phyloP scores from a whole-genome alignment of 2,113 vertebrate genomes.

The Sinocyclocheilus rhinocerous region DNA sequence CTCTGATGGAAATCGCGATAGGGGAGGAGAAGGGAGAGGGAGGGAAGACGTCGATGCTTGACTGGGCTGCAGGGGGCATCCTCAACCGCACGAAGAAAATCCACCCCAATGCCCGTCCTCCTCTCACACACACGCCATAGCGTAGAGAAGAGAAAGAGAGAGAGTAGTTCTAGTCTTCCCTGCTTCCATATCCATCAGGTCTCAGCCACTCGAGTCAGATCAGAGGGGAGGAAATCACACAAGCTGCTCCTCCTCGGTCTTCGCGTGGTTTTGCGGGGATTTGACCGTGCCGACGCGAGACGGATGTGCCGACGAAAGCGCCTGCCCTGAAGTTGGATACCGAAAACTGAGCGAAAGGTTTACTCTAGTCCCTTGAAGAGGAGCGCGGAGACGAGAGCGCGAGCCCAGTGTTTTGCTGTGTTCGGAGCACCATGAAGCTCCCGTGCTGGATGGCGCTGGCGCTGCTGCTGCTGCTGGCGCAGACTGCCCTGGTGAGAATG shows the following conservation, averaged over 20 bases:
- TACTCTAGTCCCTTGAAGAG: slow-evolving; percentile 41
- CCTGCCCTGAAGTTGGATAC: slow-evolving; percentile 70
- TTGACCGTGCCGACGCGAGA: slow-evolving; percentile 62
- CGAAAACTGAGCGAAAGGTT: slow-evolving; percentile 51
- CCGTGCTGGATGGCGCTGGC: slow-evolving; percentile 72
- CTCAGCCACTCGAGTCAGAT: slow-evolving; percentile 53
- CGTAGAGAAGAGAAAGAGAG: slow-evolving; percentile 63
- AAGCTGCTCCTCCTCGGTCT: slow-evolving; percentile 45
- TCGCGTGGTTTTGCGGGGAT: slow-evolving; percentile 17
- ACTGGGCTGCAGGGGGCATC: slow-evolving; percentile 78
- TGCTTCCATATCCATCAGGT: slow-evolving; percentile 68
- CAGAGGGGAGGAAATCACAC: slow-evolving; percentile 46
- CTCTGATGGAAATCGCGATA: neutral
- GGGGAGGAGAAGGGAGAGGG: neutral
- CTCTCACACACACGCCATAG: slow-evolving; percentile 69
- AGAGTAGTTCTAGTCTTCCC: slow-evolving; percentile 63
- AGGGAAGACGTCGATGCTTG: slow-evolving; percentile 55
- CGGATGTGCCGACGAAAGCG: slow-evolving; percentile 67
- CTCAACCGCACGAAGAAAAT: slow-evolving; percentile 52
- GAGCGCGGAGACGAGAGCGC: slow-evolving; percentile 67
- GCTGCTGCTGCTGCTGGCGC: slow-evolving; percentile 69
- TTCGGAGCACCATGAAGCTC: slow-evolving; percentile 75
- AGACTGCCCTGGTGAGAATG: slow-evolving; percentile 71
- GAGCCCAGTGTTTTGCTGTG: slow-evolving; percentile 62
- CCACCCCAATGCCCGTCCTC: slow-evolving; percentile 38